Conservation (phyloP, 2,888 invertebrate species). For the Pollenia angustigena region DNA sequence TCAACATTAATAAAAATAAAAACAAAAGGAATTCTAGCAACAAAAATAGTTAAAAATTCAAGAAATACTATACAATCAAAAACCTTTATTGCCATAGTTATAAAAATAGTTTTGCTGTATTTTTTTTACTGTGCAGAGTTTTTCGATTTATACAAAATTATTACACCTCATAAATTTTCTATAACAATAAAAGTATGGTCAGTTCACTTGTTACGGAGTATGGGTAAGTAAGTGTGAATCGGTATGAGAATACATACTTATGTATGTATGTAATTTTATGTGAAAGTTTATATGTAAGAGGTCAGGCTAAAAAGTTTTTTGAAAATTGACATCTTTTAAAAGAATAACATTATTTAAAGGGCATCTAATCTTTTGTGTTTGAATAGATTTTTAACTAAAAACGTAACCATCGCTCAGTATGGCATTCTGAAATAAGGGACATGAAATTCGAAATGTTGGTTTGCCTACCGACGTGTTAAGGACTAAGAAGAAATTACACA, state of each 20-base stretch:
- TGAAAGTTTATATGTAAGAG: neutral
- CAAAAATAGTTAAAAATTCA: constrained; percentile 9
- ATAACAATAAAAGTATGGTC: constrained; percentile 9
- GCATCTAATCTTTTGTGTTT: no score
- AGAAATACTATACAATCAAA: constrained; percentile 29
- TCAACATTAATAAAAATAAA: constrained; percentile 29
- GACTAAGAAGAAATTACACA: no score
- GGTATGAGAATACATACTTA: neutral
- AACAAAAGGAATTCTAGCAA: constrained; percentile 3
- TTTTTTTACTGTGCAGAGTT: constrained; percentile 44
- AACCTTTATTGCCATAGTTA: constrained; percentile 55
- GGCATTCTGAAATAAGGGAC: no score
- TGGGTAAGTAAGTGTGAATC: constrained; percentile 15
- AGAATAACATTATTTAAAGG: no score
- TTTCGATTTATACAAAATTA: constrained; percentile 66
- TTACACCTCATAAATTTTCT: constrained; percentile 69
- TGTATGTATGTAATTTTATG: neutral
- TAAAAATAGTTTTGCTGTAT: constrained; percentile 45
- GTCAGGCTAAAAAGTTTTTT: neutral
- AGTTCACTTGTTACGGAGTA: constrained; percentile 19
- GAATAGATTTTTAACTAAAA: no score
- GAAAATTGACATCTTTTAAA: neutral
- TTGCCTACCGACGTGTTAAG: no score
- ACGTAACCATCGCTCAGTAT: no score
- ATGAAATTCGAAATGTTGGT: no score